phyloP scores from a whole-genome alignment of 2,888 invertebrate species.

The Nomada lathburiana region DNA sequence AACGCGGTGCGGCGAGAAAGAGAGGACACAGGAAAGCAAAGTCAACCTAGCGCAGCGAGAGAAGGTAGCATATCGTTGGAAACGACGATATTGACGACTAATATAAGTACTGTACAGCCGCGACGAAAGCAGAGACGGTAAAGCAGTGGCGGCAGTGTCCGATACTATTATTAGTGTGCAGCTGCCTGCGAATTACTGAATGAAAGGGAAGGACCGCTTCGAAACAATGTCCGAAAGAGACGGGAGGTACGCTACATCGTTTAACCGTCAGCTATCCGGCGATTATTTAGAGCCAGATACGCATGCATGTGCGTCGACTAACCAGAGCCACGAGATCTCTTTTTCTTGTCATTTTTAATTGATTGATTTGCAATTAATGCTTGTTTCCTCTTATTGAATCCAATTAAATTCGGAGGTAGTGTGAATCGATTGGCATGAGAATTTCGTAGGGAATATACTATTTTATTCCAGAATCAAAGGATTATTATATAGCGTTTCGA shows the following conservation, averaged over 20 bases:
- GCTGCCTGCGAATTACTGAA: slow-evolving; percentile 80
- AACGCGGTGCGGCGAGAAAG: neutral
- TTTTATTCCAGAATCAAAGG: neutral
- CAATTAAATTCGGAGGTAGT: slow-evolving; percentile 19
- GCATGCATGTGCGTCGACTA: neutral
- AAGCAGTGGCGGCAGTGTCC: slow-evolving; percentile 71
- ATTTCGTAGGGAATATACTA: neutral
- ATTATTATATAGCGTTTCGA: slow-evolving; percentile 15
- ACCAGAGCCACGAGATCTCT: neutral
- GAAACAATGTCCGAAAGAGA: slow-evolving; percentile 75
- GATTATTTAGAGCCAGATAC: slow-evolving; percentile 54
- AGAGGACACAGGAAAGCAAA: slow-evolving; percentile 7
- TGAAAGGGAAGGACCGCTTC: slow-evolving; percentile 77
- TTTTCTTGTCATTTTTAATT: neutral
- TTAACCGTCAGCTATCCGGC: slow-evolving; percentile 61
- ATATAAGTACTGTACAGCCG: slow-evolving; percentile 42
- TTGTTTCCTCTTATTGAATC: slow-evolving; percentile 1
- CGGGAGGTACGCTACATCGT: slow-evolving; percentile 49
- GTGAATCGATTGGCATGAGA: neutral
- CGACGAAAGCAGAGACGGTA: slow-evolving; percentile 58
- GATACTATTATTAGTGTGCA: slow-evolving; percentile 81
- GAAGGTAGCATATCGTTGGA: slow-evolving; percentile 48
- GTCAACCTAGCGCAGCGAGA: slow-evolving; percentile 5
- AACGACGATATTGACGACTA: slow-evolving; percentile 56
- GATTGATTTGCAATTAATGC: slow-evolving; percentile 34